Base-by-base conservation (phyloP, 1,140 invertebrate species). In the Drosophila micromelanica region DNA sequence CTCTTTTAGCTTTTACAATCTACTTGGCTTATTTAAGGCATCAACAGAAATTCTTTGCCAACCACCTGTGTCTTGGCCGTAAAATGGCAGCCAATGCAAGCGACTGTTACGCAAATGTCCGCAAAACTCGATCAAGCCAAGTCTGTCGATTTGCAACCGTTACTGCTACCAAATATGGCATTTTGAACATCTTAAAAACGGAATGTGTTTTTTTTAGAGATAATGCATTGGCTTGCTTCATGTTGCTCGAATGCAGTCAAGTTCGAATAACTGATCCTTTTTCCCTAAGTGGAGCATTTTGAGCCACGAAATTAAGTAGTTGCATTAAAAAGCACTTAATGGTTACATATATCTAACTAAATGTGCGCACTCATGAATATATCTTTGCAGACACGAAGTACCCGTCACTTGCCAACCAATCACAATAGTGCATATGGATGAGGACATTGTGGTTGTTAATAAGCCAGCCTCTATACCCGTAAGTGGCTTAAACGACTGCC, bases 381-480 rank as follows among this genome's bases (percentile, higher is more conserved):
- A 67, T 62, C 93, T 93, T 96, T 97, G 91, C 95, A 98, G 98
- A 96, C 98, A 99, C 95, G 98, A 99, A 95, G 97, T 98, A 93
- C 98, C 98, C 92, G 98, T 99, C 93, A 96, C 97, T 93, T 96
- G 96, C 93, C 95, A 97, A 94, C 96, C 96, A 92, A 97, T 99
- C 94, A 96, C 97, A 93, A 96, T 99, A 93, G 96, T 99, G 92
- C 96, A 97, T 94, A 97, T 99, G 94, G 97, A 98, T 94, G 97
- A 99, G 93, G 97, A 99, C 94, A 95, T 99, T 94, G 95, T 99
- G 93, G 99, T 99, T 92, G 97, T 99, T 92, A 98, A 99, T 95
- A 99, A 99, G 95, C 99, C 99, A 90, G 96, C 98, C 92, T 99
- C 98, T 93, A 98, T 99, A 94, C 99, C 99, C 93, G 98, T 96